A percentile compares a stretch with the other conserved stretches of the same genome.
Evolutionary conservation across 2,113 vertebrate genomes (phyloP).

Genomic region (Calypte anna): DNA sequence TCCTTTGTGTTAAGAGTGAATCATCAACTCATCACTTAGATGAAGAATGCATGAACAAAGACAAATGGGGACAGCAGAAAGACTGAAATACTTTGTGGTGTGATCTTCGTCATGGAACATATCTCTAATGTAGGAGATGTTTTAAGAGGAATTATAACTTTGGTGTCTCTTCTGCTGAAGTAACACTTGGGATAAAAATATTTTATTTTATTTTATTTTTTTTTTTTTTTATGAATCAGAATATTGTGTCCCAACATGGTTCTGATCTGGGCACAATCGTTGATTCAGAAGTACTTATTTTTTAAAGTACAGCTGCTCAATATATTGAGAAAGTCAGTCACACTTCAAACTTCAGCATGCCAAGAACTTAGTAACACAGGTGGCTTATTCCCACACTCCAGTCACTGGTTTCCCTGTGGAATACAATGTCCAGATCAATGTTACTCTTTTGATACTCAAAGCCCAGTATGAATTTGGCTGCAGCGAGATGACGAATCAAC

Average conservation of each 20-base stretch:
- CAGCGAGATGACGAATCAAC: not conserved
- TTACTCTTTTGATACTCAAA: not conserved
- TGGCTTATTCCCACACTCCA: not conserved
- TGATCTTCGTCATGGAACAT: not conserved
- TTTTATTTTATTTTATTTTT: not conserved
- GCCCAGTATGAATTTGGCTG: not conserved
- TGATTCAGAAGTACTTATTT: not conserved
- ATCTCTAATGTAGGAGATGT: not conserved
- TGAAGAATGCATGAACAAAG: not conserved
- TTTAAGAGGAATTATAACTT: not conserved
- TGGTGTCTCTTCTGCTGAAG: not conserved
- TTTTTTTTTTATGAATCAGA: not conserved
- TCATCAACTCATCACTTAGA: not conserved
- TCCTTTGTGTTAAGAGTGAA: not conserved
- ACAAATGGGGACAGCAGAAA: not conserved
- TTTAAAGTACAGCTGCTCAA: not conserved
- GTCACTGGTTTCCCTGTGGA: not conserved
- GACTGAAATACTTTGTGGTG: not conserved
- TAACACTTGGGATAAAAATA: not conserved
- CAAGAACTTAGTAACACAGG: not conserved
- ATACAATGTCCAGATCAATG: not conserved
- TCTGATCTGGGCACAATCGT: not conserved
- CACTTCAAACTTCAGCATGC: not conserved
- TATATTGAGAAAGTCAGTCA: not conserved
- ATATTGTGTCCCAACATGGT: not conserved